Evolutionary conservation across 2,888 invertebrate genomes (phyloP).

Genomic region (Volucella inflata): DNA sequence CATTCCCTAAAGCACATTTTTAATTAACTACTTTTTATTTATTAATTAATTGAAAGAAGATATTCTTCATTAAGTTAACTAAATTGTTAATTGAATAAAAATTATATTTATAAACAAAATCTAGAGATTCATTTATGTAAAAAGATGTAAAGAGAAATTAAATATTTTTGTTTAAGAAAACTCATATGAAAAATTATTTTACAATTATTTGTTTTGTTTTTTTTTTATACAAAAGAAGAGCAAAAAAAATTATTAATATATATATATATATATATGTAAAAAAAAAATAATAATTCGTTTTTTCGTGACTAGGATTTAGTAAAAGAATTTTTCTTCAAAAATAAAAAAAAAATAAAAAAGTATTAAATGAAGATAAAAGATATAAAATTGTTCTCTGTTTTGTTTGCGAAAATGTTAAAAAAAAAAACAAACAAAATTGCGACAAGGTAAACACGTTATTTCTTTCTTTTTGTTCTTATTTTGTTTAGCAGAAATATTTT

Average conservation of each 20-base stretch:
- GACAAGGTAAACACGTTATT: slow-evolving; percentile 51
- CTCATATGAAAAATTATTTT: slow-evolving; percentile 50
- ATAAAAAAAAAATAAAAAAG: slow-evolving; percentile 38
- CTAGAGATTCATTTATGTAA: slow-evolving; percentile 19
- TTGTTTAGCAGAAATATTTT: slow-evolving; percentile 68
- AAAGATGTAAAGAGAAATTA: slow-evolving; percentile 1
- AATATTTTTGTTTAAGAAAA: background rate
- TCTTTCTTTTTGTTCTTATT: slow-evolving; percentile 57
- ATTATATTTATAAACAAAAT: slow-evolving; percentile 18
- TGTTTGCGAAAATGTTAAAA: slow-evolving; percentile 26
- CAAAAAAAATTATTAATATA: slow-evolving; percentile 53
- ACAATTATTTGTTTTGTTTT: slow-evolving; percentile 39
- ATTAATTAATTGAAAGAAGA: slow-evolving; percentile 17
- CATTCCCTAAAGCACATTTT: slow-evolving; percentile 61
- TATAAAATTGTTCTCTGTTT: slow-evolving; percentile 12
- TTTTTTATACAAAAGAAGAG: slow-evolving; percentile 61
- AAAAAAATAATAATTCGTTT: slow-evolving; percentile 69
- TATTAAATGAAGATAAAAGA: background rate
- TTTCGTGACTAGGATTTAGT: slow-evolving; percentile 75
- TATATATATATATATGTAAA: no score
- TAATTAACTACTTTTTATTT: slow-evolving; percentile 48
- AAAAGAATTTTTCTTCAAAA: slow-evolving; percentile 53
- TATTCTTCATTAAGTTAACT: slow-evolving; percentile 33
- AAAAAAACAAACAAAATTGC: slow-evolving; percentile 37
- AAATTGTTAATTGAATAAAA: slow-evolving; percentile 35